Base-by-base conservation (phyloP, 2,888 invertebrate genomes). In the Notodonta dromedarius region DNA sequence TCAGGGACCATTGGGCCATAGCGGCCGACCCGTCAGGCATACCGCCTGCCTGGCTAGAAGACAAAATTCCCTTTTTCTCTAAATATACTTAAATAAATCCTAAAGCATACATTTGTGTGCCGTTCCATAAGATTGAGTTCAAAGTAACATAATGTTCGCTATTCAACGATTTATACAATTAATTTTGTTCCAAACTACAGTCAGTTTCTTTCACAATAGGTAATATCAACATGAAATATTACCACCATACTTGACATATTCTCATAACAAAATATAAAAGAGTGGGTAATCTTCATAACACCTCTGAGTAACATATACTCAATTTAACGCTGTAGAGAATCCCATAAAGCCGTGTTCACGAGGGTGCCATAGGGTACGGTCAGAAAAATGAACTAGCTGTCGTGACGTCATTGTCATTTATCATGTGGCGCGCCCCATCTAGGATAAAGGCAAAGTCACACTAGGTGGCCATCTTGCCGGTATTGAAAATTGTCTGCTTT, bases 401-500 rank as follows among this genome's bases (percentile, higher is more conserved):
- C 13, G 60, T 67, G 65, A 67, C 66, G 70, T 67, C 65, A 64
- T 62, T 68, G 66, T 67, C 73, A 70, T 73, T 73, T 70, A 73
- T 73, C 73, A 73, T 52, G 2, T 16, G 24, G 16, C 16, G 32
- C 52, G 32, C 24, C 52, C 52, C 52, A 32, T 32, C 5, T 8
- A 24, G 24, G 24, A n/a, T 50, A 50, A 52, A 52, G 52, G 52
- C 11, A 11, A 24, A 24, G 13, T 13, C 7, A 52, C 52, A 52
- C 32, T 35, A 12, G 50, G 11, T 48, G 12, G n/a, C 13, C n/a
- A 42, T 42, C 12, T 11, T 42, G 13, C 4, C 5, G 5, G 46
- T 5, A 46, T 46, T 46, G n/a, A 5, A 46, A 46, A 46, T 46
- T 46, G 5, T 11, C 5, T 46, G 11, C 11, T 9, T 11, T 40